Evolutionary conservation across 2,113 vertebrate genomes (phyloP).

Genomic region (Dicentrarchus labrax): DNA sequence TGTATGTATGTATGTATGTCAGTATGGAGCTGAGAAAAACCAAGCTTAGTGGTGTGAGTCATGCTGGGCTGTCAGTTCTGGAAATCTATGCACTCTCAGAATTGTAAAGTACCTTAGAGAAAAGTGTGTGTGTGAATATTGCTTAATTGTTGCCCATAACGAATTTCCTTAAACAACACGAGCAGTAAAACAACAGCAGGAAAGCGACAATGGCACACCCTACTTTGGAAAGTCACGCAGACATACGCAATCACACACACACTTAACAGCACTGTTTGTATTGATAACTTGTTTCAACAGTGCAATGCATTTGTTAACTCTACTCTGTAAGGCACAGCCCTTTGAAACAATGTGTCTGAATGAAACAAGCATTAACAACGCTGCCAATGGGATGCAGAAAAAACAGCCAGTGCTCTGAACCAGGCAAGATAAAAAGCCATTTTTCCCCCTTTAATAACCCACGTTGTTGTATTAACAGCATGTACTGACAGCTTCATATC

Average conservation of each 20-base stretch:
- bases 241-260: slow-evolving; percentile 34
- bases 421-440: neutral
- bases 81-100: slow-evolving; percentile 11
- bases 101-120: slow-evolving; percentile 6
- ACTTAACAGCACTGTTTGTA: slow-evolving; percentile 60
- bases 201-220: slow-evolving; percentile 76
- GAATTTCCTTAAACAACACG: slow-evolving; percentile 74
- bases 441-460: neutral
- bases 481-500: neutral
- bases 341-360: slow-evolving; percentile 42
- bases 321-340: neutral
- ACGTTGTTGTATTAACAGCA: slow-evolving; percentile 1
- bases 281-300: slow-evolving; percentile 71
- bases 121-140: slow-evolving; percentile 37
- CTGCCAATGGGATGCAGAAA: neutral
- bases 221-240: slow-evolving; percentile 60
- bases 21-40: neutral
- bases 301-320: slow-evolving; percentile 29
- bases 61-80: neutral
- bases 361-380: neutral
- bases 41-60: slow-evolving; percentile 10
- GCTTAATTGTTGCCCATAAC: slow-evolving; percentile 60
- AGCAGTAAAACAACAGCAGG: slow-evolving; percentile 81
- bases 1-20: neutral
- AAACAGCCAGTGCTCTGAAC: neutral